Conservation (phyloP, 2,113 vertebrate species). For the Bufo bufo region DNA sequence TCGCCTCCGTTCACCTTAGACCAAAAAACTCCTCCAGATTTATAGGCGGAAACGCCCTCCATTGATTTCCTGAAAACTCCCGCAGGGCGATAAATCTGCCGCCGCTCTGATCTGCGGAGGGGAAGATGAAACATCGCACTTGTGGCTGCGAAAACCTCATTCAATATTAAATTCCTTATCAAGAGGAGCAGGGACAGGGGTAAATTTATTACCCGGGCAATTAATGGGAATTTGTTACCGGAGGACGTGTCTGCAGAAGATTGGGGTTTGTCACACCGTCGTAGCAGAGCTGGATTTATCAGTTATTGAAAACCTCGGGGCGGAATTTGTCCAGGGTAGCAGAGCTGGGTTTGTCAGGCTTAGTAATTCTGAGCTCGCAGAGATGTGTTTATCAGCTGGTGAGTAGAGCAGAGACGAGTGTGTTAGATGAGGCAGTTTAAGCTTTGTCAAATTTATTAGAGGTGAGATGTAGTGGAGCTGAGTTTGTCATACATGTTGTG, state of each 20-base stretch:
- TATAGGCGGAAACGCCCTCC: slow-evolving; percentile 31
- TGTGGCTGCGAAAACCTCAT: slow-evolving; percentile 46
- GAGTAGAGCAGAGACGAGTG: too few species aligned
- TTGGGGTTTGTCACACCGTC: neutral
- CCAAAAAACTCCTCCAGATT: slow-evolving; percentile 35
- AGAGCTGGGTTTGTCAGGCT: neutral
- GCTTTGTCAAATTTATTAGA: too few species aligned
- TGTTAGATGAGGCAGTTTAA: too few species aligned
- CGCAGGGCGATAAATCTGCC: slow-evolving; percentile 31
- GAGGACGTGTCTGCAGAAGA: neutral
- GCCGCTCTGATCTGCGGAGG: neutral
- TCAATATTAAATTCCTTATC: slow-evolving; percentile 54
- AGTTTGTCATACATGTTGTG: too few species aligned
- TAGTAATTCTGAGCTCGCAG: neutral
- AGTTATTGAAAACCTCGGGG: neutral
- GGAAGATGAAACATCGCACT: slow-evolving; percentile 30
- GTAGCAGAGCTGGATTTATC: neutral
- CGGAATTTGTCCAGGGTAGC: neutral
- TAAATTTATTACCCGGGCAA: slow-evolving; percentile 31
- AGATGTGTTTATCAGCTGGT: too few species aligned
- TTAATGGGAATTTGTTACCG: slow-evolving; percentile 42
- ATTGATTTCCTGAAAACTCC: slow-evolving; percentile 25
- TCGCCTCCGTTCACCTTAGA: neutral
- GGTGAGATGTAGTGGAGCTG: too few species aligned
- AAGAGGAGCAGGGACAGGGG: neutral